These are phyloP conservation scores for Apogon hyalosoma DNA, from an alignment of 2,797 vertebrate species.

Conservation along the genomic window DNA sequence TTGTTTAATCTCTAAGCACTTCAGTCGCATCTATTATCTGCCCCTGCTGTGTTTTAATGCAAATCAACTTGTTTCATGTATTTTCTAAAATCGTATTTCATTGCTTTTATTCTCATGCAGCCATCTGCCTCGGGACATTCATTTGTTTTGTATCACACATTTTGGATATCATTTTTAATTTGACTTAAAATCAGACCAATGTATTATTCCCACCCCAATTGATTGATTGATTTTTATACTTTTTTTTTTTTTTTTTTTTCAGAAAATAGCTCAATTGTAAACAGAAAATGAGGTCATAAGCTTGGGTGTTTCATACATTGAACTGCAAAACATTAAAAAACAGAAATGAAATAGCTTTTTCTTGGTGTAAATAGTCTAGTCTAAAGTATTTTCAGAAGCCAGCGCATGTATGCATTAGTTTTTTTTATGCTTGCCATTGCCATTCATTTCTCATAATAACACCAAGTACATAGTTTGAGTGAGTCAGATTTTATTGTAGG, in stretches of 20 bases:
- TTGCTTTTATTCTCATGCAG: not conserved
- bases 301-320: not conserved
- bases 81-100: not conserved
- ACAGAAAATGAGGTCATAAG: not conserved
- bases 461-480: not conserved
- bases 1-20: not conserved
- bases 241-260: too few relatives aligned
- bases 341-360: not conserved
- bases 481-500: slow-evolving; percentile 1
- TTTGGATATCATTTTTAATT: not conserved
- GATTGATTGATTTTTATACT: too few relatives aligned
- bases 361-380: not conserved
- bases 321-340: not conserved
- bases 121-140: not conserved
- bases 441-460: too few relatives aligned
- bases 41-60: slow-evolving; percentile 2
- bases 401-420: too few relatives aligned
- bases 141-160: not conserved
- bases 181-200: not conserved
- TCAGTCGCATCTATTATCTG: not conserved
- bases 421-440: too few relatives aligned
- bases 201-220: not conserved
- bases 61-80: slow-evolving; percentile 1
- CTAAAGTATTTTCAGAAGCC: too few relatives aligned
- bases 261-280: not conserved